Evolutionary conservation across 2,888 invertebrate genomes (phyloP).

Genomic region (Caenorhabditis wallacei): DNA sequence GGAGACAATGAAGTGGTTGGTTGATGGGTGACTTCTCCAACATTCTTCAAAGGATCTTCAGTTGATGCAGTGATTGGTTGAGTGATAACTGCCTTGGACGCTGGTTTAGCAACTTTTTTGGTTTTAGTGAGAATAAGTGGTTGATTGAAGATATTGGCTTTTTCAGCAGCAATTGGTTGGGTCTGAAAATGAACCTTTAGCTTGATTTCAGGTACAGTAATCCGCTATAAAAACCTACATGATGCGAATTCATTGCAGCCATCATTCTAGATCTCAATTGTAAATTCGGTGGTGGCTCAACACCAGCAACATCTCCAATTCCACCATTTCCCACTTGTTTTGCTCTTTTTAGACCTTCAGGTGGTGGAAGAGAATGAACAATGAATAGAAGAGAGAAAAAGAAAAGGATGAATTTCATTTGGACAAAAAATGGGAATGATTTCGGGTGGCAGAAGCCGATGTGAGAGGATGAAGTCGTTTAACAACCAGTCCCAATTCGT

Average conservation of each 20-base stretch:
- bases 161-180: constrained; percentile 47
- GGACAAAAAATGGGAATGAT: constrained; percentile 29
- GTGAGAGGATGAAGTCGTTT: constrained; percentile 5
- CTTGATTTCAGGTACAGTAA: neutral
- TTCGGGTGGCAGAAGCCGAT: constrained; percentile 26
- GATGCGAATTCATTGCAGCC: constrained; percentile 76
- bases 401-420: constrained; percentile 28
- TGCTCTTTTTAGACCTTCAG: constrained; percentile 65
- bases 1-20: constrained; percentile 51
- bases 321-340: constrained; percentile 59
- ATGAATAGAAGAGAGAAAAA: constrained; percentile 36
- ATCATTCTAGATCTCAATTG: constrained; percentile 79
- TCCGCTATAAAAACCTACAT: constrained; percentile 37
- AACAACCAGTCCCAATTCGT: constrained; percentile 27
- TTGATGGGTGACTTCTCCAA: neutral
- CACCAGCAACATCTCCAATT: constrained; percentile 33
- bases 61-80: constrained; percentile 49
- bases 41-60: constrained; percentile 10
- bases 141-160: constrained; percentile 55
- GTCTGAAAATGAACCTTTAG: constrained; percentile 35
- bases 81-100: constrained; percentile 44
- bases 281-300: constrained; percentile 76
- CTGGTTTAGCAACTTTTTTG: constrained; percentile 40
- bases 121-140: constrained; percentile 58
- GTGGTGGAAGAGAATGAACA: constrained; percentile 44